These are phyloP conservation scores for Pomacea maculata DNA, from an alignment of 1,140 invertebrate genomes.

Conservation along the genomic window DNA sequence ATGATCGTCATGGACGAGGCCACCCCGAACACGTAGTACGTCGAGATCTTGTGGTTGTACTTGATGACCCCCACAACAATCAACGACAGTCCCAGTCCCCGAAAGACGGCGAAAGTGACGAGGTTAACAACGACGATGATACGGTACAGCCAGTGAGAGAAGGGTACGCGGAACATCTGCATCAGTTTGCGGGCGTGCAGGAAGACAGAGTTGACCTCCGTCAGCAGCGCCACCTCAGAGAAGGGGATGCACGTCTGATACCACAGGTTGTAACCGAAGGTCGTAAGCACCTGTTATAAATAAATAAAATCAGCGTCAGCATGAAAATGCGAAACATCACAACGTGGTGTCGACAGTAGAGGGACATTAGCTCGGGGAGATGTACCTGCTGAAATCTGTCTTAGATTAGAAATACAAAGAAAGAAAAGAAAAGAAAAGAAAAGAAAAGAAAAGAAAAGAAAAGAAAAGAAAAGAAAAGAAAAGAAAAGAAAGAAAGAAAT, in stretches of 20 bases:
- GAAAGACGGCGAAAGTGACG: conserved; percentile 47
- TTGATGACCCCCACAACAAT: conserved; percentile 45
- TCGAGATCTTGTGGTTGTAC: conserved; percentile 26
- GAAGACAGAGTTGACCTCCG: conserved; percentile 60
- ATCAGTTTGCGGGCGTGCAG: conserved; percentile 57
- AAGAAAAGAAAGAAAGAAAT: too few species aligned
- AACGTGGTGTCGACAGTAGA: background rate
- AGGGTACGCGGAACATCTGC: conserved; percentile 48
- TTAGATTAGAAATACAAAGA: too few species aligned
- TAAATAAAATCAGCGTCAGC: background rate
- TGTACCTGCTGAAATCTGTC: too few species aligned
- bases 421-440: too few species aligned
- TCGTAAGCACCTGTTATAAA: conserved; percentile 50
- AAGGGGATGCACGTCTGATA: conserved; percentile 44
- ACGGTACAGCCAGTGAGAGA: conserved; percentile 44
- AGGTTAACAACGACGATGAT: conserved; percentile 42
- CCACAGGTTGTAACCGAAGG: conserved; percentile 56
- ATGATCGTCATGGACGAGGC: conserved; percentile 46
- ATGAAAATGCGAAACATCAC: background rate
- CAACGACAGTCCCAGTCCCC: conserved; percentile 34
- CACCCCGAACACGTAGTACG: conserved; percentile 34
- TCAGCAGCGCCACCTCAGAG: conserved; percentile 50
- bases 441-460: too few species aligned
- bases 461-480: too few species aligned
- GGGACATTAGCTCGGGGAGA: background rate